Percentiles rank a stretch among this genome's conserved stretches.
These are phyloP conservation scores for Chrosomus eos DNA, from an alignment of 2,797 vertebrate species.

Conservation along the genomic window DNA sequence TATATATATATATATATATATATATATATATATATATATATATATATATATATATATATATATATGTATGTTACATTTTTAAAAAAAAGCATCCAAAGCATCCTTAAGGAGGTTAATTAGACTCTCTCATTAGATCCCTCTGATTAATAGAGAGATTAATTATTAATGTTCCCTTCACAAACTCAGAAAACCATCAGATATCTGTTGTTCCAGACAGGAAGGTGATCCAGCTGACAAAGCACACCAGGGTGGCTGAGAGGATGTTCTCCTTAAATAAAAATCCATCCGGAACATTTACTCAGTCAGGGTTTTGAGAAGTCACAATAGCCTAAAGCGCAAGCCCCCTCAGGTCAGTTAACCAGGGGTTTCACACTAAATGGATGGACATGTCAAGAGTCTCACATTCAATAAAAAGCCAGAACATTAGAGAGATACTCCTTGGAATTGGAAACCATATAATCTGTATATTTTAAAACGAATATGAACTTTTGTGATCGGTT, in stretches of 20 bases:
- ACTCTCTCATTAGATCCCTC: neutral
- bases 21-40: too few relatives aligned
- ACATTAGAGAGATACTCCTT: neutral
- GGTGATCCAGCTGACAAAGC: constrained; percentile 34
- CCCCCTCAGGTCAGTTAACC: neutral
- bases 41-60: too few relatives aligned
- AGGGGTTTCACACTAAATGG: constrained; percentile 25
- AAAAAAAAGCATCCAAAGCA: neutral
- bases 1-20: too few relatives aligned
- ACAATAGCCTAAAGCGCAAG: neutral
- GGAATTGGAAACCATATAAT: neutral
- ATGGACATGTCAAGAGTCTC: constrained; percentile 2
- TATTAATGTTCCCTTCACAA: constrained; percentile 36
- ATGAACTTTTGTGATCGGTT: neutral
- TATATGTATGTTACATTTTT: neutral
- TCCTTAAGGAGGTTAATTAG: constrained; percentile 16
- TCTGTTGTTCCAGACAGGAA: constrained; percentile 35
- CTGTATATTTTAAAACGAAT: neutral
- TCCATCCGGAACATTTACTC: constrained; percentile 41
- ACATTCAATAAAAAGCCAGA: constrained; percentile 4
- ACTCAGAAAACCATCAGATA: constrained; percentile 3
- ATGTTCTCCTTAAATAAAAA: constrained; percentile 42
- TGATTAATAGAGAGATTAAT: constrained; percentile 24
- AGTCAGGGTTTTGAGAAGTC: constrained; percentile 21
- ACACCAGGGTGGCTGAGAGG: constrained; percentile 11